A percentile compares a stretch with the other conserved stretches of the same genome.
Evolutionary conservation across 2,113 vertebrate genomes (phyloP).

Genomic region (Excalfactoria chinensis): DNA sequence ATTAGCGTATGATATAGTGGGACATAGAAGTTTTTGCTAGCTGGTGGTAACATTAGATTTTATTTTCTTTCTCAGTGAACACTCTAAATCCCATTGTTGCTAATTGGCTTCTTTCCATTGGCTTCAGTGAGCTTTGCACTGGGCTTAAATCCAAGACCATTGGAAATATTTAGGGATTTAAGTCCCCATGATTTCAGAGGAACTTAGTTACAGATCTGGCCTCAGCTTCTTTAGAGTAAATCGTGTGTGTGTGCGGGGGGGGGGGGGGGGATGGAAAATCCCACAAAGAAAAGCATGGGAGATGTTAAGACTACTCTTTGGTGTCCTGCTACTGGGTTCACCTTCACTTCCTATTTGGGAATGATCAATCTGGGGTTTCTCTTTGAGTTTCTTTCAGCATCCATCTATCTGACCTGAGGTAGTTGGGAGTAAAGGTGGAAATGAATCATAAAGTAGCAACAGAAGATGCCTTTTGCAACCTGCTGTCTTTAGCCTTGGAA

Average conservation of each 20-base stretch:
- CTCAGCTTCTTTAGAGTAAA: background rate
- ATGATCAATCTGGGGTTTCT: background rate
- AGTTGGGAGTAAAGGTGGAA: background rate
- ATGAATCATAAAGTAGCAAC: background rate
- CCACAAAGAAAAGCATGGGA: background rate
- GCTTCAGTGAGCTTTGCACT: background rate
- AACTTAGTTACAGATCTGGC: background rate
- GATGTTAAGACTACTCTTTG: background rate
- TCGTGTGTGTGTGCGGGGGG: background rate
- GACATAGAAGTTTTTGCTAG: background rate
- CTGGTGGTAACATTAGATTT: background rate
- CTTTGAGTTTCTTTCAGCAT: background rate
- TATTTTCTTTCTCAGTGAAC: background rate
- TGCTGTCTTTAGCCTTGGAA: background rate
- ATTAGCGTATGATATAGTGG: background rate
- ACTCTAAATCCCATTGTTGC: background rate
- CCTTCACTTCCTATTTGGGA: background rate
- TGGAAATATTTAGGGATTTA: background rate
- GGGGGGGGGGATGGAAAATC: rapidly evolving
- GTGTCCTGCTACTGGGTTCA: background rate
- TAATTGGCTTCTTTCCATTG: background rate
- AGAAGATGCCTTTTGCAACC: background rate
- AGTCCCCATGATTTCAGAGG: background rate
- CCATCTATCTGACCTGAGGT: background rate
- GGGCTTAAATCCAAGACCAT: background rate